Percentiles rank a stretch among this genome's conserved stretches.
Evolutionary conservation across 2,888 invertebrate genomes (phyloP).

Genomic region (Diabrotica balteata): DNA sequence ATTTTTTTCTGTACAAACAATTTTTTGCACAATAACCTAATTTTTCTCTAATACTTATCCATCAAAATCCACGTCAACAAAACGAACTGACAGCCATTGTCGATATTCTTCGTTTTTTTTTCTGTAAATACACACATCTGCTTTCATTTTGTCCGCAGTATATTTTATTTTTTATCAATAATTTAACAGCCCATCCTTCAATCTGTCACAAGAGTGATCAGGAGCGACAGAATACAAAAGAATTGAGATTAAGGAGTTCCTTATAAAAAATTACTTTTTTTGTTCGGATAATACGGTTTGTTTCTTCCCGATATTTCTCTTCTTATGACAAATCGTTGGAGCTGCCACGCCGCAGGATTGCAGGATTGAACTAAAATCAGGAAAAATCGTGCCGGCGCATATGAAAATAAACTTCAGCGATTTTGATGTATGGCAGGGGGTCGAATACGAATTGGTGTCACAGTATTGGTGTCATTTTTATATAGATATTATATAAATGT

Average conservation of each 20-base stretch:
- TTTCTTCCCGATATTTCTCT: conserved; percentile 22
- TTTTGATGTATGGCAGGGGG: conserved; percentile 10
- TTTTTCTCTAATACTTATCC: too few relatives aligned
- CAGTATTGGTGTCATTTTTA: conserved; percentile 1
- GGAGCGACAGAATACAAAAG: conserved; percentile 22
- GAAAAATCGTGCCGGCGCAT: conserved; percentile 6
- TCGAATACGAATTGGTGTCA: conserved; percentile 33
- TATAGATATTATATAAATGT: not conserved
- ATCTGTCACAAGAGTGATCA: conserved; percentile 25
- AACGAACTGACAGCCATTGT: too few relatives aligned
- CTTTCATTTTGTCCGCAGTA: not conserved
- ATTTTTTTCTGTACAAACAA: too few relatives aligned
- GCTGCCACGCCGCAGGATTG: not conserved
- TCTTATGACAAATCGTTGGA: conserved; percentile 23
- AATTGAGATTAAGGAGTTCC: conserved; percentile 24
- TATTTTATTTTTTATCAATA: conserved; percentile 15
- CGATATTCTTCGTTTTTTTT: too few relatives aligned
- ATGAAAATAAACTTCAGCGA: conserved; percentile 3
- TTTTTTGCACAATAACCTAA: too few relatives aligned
- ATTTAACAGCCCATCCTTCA: conserved; percentile 20
- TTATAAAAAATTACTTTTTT: conserved; percentile 25
- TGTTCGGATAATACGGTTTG: conserved; percentile 23
- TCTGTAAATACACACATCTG: too few relatives aligned
- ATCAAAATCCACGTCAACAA: too few relatives aligned
- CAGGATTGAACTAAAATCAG: conserved; percentile 17